A percentile compares a stretch with the other conserved stretches of the same genome.
These are phyloP conservation scores for Drosophila mimica DNA, from an alignment of 2,888 invertebrate species.

Conservation along the genomic window DNA sequence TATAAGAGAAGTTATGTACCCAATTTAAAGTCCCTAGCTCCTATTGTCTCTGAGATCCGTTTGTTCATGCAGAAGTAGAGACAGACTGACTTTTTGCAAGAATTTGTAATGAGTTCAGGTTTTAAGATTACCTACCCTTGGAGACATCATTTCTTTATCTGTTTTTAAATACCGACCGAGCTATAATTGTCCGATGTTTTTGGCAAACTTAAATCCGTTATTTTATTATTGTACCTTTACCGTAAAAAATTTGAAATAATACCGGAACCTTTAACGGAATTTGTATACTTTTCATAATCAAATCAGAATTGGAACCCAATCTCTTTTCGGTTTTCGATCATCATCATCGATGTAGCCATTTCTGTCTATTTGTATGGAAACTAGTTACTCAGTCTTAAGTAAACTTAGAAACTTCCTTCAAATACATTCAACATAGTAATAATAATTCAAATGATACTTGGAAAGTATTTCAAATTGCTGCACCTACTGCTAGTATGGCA, in stretches of 20 bases:
- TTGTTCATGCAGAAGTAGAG: background rate
- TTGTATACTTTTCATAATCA: too few relatives aligned
- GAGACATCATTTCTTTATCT: background rate
- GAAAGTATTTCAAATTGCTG: background rate
- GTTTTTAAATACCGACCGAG: background rate
- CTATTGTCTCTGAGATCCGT: background rate
- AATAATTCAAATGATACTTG: background rate
- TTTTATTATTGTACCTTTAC: background rate
- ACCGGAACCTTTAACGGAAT: background rate
- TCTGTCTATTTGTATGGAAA: background rate
- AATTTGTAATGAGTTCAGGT: background rate
- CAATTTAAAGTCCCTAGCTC: background rate
- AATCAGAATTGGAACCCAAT: background rate
- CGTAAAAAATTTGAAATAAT: background rate
- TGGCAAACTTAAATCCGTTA: too few relatives aligned
- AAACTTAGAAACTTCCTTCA: background rate
- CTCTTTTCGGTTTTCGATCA: too few relatives aligned
- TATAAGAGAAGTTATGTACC: background rate
- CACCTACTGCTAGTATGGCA: background rate
- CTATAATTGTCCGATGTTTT: background rate
- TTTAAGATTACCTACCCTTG: background rate
- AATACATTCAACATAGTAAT: background rate
- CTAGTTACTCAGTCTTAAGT: background rate
- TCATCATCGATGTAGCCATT: too few relatives aligned
- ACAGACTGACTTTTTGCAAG: rapidly evolving